A percentile compares a stretch with the other conserved stretches of the same genome.
Evolutionary conservation across 2,113 vertebrate genomes (phyloP).

Genomic region (Aplodontia rufa): DNA sequence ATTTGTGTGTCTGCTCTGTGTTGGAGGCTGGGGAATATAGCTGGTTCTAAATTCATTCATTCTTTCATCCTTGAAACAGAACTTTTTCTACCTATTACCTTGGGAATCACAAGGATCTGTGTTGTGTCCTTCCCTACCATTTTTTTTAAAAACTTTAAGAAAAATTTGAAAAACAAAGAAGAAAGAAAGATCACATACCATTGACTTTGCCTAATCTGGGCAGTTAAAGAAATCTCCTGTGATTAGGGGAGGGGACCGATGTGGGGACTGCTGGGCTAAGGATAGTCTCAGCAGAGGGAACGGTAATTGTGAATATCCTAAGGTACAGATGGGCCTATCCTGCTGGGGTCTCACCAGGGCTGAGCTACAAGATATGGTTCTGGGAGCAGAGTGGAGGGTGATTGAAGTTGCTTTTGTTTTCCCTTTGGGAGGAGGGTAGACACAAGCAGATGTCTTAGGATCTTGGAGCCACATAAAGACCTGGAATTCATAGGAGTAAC

Average conservation of each 20-base stretch:
- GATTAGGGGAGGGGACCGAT: not conserved
- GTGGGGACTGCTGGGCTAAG: not conserved
- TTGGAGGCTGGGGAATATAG: not conserved
- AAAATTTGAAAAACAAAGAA: not conserved
- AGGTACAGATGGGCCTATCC: not conserved
- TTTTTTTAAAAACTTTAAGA: not conserved
- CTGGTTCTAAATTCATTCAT: not conserved
- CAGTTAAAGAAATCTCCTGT: not conserved
- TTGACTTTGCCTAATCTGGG: not conserved
- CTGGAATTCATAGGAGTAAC: not conserved
- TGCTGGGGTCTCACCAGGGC: not conserved
- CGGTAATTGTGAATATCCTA: not conserved
- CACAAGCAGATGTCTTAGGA: not conserved
- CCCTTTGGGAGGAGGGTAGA: not conserved
- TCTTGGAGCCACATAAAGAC: not conserved
- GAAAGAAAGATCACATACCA: not conserved
- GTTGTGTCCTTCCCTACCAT: not conserved
- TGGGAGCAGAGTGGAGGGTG: no score
- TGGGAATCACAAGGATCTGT: not conserved
- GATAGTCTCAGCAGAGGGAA: not conserved
- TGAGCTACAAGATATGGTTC: not conserved
- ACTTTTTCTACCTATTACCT: not conserved
- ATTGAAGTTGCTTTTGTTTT: slow-evolving; percentile 17
- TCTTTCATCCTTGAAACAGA: not conserved
- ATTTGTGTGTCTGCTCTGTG: not conserved